These are phyloP conservation scores for Platalea minor DNA, from an alignment of 2,797 vertebrate species.

Conservation along the genomic window DNA sequence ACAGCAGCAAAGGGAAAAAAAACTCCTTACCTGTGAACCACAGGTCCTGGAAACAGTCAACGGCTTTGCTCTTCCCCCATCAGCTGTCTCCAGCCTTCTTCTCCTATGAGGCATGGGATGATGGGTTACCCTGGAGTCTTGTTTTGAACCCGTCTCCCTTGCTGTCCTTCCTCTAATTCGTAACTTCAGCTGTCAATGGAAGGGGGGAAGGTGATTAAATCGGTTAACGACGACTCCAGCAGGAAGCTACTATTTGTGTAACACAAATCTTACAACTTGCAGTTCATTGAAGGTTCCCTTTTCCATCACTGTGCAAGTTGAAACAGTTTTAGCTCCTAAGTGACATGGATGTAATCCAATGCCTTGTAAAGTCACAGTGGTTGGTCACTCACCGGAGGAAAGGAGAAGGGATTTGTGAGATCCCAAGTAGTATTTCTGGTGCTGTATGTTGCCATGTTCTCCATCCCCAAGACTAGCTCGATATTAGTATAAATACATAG, in stretches of 20 bases:
- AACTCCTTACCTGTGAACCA: neutral
- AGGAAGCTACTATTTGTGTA: neutral
- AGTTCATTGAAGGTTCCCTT: neutral
- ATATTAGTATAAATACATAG: neutral
- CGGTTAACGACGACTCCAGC: rapidly evolving
- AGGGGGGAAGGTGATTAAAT: neutral
- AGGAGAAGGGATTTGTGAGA: neutral
- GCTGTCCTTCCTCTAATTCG: neutral
- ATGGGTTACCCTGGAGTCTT: neutral
- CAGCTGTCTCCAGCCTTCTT: neutral
- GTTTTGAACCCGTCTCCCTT: neutral
- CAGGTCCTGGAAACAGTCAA: neutral
- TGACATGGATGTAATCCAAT: rapidly evolving
- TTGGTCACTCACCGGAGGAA: neutral
- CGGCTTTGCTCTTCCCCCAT: neutral
- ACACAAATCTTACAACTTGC: neutral
- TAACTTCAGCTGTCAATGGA: neutral
- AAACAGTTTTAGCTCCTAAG: neutral
- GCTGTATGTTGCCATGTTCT: neutral
- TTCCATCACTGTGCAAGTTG: neutral
- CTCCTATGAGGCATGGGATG: neutral
- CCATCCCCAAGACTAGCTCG: neutral
- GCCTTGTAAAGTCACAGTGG: neutral
- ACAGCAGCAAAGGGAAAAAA: neutral
- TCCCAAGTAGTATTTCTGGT: neutral